phyloP scores from a whole-genome alignment of 2,113 vertebrate species.

The Erinaceus europaeus region DNA sequence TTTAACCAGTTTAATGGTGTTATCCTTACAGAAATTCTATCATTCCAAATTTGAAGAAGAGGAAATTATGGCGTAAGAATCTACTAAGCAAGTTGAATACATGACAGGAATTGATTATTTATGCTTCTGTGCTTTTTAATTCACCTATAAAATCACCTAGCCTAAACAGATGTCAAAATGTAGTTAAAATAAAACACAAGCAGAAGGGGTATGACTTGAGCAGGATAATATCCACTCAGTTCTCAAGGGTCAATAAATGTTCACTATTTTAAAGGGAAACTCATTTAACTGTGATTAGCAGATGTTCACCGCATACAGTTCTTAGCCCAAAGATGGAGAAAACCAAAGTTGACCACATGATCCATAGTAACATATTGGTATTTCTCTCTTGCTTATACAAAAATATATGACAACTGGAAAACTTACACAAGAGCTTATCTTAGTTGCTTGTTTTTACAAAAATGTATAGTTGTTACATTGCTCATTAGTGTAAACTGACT shows the following conservation, averaged over 20 bases:
- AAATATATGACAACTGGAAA: neutral
- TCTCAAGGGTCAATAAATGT: neutral
- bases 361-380: neutral
- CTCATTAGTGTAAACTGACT: neutral
- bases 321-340: neutral
- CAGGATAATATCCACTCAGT: neutral
- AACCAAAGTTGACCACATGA: neutral
- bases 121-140: slow-evolving; percentile 63
- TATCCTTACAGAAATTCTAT: slow-evolving; percentile 30
- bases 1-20: slow-evolving; percentile 35
- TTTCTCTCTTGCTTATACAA: neutral
- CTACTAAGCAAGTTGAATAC: slow-evolving; percentile 33
- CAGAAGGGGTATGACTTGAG: slow-evolving; percentile 7
- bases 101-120: slow-evolving; percentile 51
- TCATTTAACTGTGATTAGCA: neutral
- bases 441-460: neutral
- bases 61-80: slow-evolving; percentile 26
- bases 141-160: slow-evolving; percentile 56
- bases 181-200: slow-evolving; percentile 49
- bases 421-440: neutral
- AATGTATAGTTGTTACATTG: neutral
- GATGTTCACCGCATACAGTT: neutral
- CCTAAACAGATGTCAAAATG: slow-evolving; percentile 53
- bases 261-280: neutral
- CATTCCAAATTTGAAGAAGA: slow-evolving; percentile 36